Evolutionary conservation across 1,140 invertebrate species (phyloP), one percentile per base, ranked within the genome.

Genomic region (Drosophila subobscura): DNA sequence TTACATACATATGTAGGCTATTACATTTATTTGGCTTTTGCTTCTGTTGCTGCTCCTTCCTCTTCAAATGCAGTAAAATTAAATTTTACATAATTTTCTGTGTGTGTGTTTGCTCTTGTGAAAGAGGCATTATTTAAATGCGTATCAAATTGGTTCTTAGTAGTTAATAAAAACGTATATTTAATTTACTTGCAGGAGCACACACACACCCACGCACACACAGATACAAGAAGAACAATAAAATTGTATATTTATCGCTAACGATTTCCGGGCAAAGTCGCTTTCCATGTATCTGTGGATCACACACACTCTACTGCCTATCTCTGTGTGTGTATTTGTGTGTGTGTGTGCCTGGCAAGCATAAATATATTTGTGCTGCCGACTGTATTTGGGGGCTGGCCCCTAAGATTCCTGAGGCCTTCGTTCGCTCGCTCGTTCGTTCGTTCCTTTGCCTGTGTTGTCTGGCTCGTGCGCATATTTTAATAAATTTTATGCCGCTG

Each of bases 151-250:
- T 88, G 83, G 83, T 88, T 88, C 83, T 86, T 88, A 88, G 84
- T 88, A 88, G 83, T 88, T 88, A 88, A 88, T 88, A 88, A 88
- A 88, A 88, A 89, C 79, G 84, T 86, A 83, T 88, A 88, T 88
- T 88, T 85, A 85, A 85, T 85, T 85, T 85, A 85, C 81, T 85
- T 88, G 73, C 78, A 61, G 64, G 58, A 64, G 29, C 41, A 57
- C 16, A 53, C 27, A 37, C 14, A 53, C 27, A 63, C 52, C 47
- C 56, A 46, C 14, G 46, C 45, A 59, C n/a, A 60, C 54, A 81
- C 27, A 58, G 25, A 77, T 77, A 67, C 77, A 66, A 77, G 66
- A 71, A 83, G 74, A 88, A 88, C 84, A 88, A 88, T 88, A 88
- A 88, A 88, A 88, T 89, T 88, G 88, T 88, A 88, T 88, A 83